Percentiles rank a stretch among this genome's conserved stretches.
phyloP scores from a whole-genome alignment of 2,888 invertebrate species.

The Aspidapion aeneum region DNA sequence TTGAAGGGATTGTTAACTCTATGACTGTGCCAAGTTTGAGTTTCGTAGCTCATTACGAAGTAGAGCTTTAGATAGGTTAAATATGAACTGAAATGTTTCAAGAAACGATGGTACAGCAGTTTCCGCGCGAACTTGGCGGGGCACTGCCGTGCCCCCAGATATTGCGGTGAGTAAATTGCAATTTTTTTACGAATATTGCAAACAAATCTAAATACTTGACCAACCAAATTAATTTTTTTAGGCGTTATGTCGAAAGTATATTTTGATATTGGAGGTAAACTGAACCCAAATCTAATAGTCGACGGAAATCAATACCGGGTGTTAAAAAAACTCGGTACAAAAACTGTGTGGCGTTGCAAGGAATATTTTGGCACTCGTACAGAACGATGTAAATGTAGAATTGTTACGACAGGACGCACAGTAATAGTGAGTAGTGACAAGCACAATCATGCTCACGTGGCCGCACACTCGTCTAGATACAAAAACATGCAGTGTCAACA shows the following conservation, averaged over 20 bases:
- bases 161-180: too few species aligned
- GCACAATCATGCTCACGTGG: constrained; percentile 28
- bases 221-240: too few species aligned
- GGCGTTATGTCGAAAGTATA: constrained; percentile 20
- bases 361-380: constrained; percentile 20
- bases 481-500: constrained; percentile 26
- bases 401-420: constrained; percentile 25
- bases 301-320: constrained; percentile 24
- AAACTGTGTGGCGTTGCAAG: constrained; percentile 29
- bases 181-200: too few species aligned
- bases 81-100: too few species aligned
- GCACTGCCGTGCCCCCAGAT: too few species aligned
- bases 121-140: too few species aligned
- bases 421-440: constrained; percentile 19
- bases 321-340: constrained; percentile 19
- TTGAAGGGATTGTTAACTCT: too few species aligned
- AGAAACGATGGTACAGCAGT: too few species aligned
- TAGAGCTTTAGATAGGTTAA: too few species aligned
- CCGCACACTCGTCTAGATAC: constrained; percentile 2
- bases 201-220: too few species aligned
- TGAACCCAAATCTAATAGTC: constrained; percentile 28
- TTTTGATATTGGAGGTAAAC: constrained; percentile 26
- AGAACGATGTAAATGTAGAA: constrained; percentile 25
- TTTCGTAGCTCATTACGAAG: too few species aligned
- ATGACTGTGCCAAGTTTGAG: too few species aligned